These are phyloP conservation scores for Diadophis punctatus DNA, from an alignment of 2,113 vertebrate species.

Conservation along the genomic window DNA sequence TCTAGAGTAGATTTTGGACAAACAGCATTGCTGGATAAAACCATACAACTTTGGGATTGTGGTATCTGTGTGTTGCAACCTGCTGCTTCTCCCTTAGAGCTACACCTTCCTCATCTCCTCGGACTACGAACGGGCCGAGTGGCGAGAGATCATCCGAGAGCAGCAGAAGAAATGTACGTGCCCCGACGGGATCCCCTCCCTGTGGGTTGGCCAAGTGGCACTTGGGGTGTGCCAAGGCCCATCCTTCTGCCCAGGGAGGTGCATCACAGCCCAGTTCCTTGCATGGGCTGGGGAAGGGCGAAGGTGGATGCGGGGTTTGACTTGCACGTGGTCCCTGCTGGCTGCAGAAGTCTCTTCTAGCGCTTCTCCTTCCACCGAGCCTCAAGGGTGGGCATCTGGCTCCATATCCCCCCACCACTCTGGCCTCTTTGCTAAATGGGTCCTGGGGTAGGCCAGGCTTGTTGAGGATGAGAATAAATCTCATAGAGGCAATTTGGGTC, in stretches of 20 bases:
- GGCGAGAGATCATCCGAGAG: conserved; percentile 90
- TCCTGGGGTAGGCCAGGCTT: neutral
- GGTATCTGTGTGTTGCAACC: neutral
- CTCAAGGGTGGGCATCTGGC: neutral
- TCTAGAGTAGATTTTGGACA: neutral
- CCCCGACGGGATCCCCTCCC: neutral
- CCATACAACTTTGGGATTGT: neutral
- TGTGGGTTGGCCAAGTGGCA: neutral
- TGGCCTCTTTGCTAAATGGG: neutral
- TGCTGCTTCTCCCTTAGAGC: conserved; percentile 66
- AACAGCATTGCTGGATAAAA: neutral
- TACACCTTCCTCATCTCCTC: conserved; percentile 94
- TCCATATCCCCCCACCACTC: neutral
- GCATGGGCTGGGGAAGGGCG: neutral
- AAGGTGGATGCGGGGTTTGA: neutral
- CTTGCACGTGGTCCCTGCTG: neutral
- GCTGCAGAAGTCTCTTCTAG: neutral
- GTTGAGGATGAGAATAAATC: too few relatives aligned
- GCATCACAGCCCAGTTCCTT: neutral
- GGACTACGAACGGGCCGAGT: conserved; percentile 93
- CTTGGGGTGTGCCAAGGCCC: neutral
- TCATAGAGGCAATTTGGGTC: too few relatives aligned
- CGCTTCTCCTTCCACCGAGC: neutral
- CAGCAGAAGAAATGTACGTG: conserved; percentile 97
- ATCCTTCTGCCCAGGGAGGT: neutral